Evolutionary conservation across 2,888 invertebrate genomes (phyloP), one percentile per base, ranked within the genome.

Genomic region (Leptopilina drosophilae): DNA sequence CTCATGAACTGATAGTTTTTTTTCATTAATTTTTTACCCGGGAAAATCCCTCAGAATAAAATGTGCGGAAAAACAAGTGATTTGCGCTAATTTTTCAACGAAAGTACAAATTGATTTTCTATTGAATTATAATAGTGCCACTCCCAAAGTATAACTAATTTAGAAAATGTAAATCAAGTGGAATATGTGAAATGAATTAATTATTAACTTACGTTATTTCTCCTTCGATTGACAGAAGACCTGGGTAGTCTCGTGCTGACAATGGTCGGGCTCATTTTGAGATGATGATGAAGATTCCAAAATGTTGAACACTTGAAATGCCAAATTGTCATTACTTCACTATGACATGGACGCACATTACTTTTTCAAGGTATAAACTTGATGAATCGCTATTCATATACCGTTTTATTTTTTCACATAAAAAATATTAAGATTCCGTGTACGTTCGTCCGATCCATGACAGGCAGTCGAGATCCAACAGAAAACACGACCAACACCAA

Each of bases 401-500:
- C 33, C 26, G 77, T 84, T 84, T 46, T 33, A 33, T 33, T 33
- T 33, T 33, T 86, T 89, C 87, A 88, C 87, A 85, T 83, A 84
- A 82, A 86, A 86, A 88, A 85, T 85, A 83, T 84, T 85, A 82
- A 78, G 84, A 87, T 87, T 86, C 84, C 87, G 87, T 87, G 87
- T 89, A 87, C 86, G 85, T 87, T 87, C 87, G 87, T 85, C 87
- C 89, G 89, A 89, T 90, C 90, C 90, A 90, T 90, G 90, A 90
- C 90, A 90, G 90, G 88, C 90, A 90, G 90, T 88, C 88, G 86
- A 77, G 83, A 82, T 81, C 83, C 77, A 80, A 80, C 64, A 49
- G 49, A 49, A 75, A 12, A 40, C 59, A 76, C 81, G 73, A 20
- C 20, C 20, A 20, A 20, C 20, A 79, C 64, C 64, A 20, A 62